Conservation (phyloP, 2,797 vertebrate genomes). For the Sebastes reedi region DNA sequence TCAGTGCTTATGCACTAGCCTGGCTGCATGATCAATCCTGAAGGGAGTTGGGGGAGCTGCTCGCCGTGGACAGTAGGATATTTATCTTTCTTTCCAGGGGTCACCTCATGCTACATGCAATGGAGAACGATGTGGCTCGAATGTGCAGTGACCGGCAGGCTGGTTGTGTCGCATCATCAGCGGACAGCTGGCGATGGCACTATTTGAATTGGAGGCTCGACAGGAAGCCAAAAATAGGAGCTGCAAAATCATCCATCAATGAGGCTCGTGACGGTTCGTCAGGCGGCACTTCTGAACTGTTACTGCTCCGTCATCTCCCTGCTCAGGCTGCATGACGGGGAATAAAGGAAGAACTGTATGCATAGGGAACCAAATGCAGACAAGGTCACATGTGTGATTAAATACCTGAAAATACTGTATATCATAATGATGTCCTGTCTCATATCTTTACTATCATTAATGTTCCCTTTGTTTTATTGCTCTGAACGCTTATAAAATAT, state of each 20-base stretch:
- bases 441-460: neutral
- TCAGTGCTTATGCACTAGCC: constrained; percentile 41
- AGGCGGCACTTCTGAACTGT: constrained; percentile 42
- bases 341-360: neutral
- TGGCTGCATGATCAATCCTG: constrained; percentile 52
- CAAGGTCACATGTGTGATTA: constrained; percentile 21
- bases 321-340: constrained; percentile 23
- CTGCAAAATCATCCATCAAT: constrained; percentile 69
- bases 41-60: neutral
- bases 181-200: constrained; percentile 46
- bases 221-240: constrained; percentile 60
- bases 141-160: constrained; percentile 22
- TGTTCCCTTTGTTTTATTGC: neutral
- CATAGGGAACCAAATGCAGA: neutral
- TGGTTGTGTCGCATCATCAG: constrained; percentile 56
- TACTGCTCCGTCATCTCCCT: constrained; percentile 38
- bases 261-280: constrained; percentile 7
- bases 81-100: constrained; percentile 47
- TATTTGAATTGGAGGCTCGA: constrained; percentile 44
- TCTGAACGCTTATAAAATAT: neutral
- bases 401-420: neutral
- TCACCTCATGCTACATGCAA: constrained; percentile 42
- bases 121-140: constrained; percentile 5
- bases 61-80: neutral
- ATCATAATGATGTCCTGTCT: neutral